Conservation (phyloP, 2,888 invertebrate genomes). For the Volucella inflata region DNA sequence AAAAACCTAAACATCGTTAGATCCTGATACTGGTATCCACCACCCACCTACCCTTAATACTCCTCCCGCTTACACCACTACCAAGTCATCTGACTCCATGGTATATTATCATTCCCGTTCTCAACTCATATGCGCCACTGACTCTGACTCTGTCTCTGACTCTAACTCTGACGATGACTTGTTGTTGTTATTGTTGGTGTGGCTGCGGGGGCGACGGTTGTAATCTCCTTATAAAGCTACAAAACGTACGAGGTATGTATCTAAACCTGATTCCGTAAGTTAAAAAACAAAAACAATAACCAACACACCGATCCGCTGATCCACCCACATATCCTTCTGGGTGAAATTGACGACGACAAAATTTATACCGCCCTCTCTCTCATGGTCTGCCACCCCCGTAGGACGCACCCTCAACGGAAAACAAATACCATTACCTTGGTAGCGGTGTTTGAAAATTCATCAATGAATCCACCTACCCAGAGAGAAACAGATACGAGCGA, state of each 20-base stretch:
- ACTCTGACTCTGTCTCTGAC: too few species aligned
- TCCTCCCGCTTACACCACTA: too few species aligned
- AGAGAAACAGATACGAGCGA: conserved; percentile 11
- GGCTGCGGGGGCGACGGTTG: conserved; percentile 47
- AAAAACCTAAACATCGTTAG: too few species aligned
- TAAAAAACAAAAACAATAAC: conserved; percentile 37
- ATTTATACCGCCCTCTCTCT: conserved; percentile 2
- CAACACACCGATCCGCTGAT: conserved; percentile 64
- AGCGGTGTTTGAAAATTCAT: conserved; percentile 49
- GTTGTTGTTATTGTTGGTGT: too few species aligned
- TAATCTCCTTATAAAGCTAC: conserved; percentile 56
- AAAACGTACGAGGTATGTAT: too few species aligned
- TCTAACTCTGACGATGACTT: too few species aligned
- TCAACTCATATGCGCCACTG: too few species aligned
- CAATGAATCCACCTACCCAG: conserved; percentile 71
- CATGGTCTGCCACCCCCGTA: not conserved
- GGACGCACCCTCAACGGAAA: conserved; percentile 17
- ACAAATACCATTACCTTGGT: conserved; percentile 2
- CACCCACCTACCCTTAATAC: too few species aligned
- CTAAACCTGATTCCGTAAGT: conserved; percentile 48
- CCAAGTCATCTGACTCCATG: too few species aligned
- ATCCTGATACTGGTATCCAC: too few species aligned
- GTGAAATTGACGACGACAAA: conserved; percentile 49
- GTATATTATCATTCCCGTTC: too few species aligned
- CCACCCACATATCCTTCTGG: conserved; percentile 62